Evolutionary conservation across 1,140 invertebrate species (phyloP).

Genomic region (Chlorops oryzae): DNA sequence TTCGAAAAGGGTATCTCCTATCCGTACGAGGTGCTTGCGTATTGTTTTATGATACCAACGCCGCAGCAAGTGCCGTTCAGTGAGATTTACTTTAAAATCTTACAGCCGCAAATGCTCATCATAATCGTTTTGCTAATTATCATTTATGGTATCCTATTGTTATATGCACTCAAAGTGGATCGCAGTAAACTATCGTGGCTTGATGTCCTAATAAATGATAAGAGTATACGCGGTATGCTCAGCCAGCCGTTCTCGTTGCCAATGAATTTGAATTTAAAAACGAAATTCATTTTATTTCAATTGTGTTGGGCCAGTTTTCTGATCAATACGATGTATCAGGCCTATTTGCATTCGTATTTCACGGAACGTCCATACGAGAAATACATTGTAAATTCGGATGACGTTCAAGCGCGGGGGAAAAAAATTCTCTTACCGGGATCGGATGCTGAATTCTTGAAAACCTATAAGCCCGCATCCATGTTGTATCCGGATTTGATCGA

Average conservation of each 20-base stretch:
- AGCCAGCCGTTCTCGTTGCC: slow-evolving; percentile 26
- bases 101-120: too few species aligned
- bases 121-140: too few species aligned
- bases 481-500: too few species aligned
- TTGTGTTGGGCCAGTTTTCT: slow-evolving; percentile 23
- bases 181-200: too few species aligned
- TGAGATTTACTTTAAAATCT: too few species aligned
- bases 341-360: slow-evolving; percentile 24
- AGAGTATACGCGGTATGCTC: slow-evolving; percentile 28
- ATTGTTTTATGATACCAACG: slow-evolving; percentile 2
- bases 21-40: not conserved
- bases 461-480: too few species aligned
- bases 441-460: too few species aligned
- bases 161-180: too few species aligned
- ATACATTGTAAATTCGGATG: too few species aligned
- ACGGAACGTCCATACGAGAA: slow-evolving; percentile 22
- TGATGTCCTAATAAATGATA: slow-evolving; percentile 26
- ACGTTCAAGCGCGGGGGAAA: too few species aligned
- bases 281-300: slow-evolving; percentile 5
- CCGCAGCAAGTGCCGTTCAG: not conserved
- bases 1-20: not conserved
- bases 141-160: too few species aligned
- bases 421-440: too few species aligned
- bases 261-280: not conserved
- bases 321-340: slow-evolving; percentile 30